Percentiles rank a stretch among this genome's conserved stretches.
phyloP scores from a whole-genome alignment of 2,797 vertebrate genomes.

The Corythornis leucogaster region DNA sequence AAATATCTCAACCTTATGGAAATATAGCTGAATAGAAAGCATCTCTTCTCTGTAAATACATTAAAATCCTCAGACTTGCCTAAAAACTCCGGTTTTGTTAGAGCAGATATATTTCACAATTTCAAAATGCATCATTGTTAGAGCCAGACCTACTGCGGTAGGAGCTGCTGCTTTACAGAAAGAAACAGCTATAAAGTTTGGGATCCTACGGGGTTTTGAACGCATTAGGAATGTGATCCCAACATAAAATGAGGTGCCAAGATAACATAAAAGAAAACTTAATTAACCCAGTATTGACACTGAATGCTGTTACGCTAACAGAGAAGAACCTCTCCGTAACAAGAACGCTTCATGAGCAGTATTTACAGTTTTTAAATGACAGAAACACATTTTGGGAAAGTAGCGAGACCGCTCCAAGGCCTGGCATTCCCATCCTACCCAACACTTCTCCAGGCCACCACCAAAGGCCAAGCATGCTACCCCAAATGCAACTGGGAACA shows the following conservation, averaged over 20 bases:
- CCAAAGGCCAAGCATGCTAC: not conserved
- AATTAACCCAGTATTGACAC: slow-evolving; percentile 46
- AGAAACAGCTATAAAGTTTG: slow-evolving; percentile 64
- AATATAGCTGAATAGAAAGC: slow-evolving; percentile 34
- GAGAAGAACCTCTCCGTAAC: not conserved
- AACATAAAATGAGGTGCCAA: slow-evolving; percentile 46
- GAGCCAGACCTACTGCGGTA: slow-evolving; percentile 38
- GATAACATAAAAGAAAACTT: slow-evolving; percentile 46
- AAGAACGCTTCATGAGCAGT: not conserved
- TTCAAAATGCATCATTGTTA: slow-evolving; percentile 42
- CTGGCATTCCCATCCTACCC: slow-evolving; percentile 3
- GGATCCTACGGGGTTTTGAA: slow-evolving; percentile 60
- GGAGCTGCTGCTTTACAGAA: slow-evolving; percentile 50
- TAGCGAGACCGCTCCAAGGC: slow-evolving; percentile 37
- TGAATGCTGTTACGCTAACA: not conserved
- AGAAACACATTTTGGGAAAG: not conserved
- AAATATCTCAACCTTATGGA: slow-evolving; percentile 67
- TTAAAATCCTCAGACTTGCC: slow-evolving; percentile 47
- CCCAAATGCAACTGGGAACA: fast-evolving
- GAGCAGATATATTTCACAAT: slow-evolving; percentile 37
- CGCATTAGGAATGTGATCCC: slow-evolving; percentile 23
- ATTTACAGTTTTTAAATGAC: not conserved
- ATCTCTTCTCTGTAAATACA: slow-evolving; percentile 32
- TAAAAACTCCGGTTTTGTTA: slow-evolving; percentile 21
- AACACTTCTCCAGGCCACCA: not conserved